These are phyloP conservation scores for Lepeophtheirus nordmannii DNA, from an alignment of 2,888 invertebrate genomes.

Conservation along the genomic window DNA sequence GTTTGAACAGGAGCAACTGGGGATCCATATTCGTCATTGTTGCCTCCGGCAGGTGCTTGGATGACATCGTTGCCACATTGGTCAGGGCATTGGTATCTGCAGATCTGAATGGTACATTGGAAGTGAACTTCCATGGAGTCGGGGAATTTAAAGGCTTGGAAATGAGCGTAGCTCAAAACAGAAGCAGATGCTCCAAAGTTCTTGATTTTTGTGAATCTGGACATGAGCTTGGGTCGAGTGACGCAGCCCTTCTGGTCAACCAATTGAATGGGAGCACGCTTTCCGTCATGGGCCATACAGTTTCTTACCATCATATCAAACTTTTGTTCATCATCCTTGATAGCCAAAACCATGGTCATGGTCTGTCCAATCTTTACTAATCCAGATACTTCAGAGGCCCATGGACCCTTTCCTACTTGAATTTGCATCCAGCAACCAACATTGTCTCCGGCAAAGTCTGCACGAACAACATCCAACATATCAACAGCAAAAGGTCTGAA, in stretches of 20 bases:
- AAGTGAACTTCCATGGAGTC: slow-evolving; percentile 93
- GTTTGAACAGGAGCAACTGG: slow-evolving; percentile 7
- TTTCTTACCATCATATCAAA: slow-evolving; percentile 88
- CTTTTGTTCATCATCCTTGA: slow-evolving; percentile 87
- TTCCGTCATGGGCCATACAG: slow-evolving; percentile 86
- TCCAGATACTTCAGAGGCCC: slow-evolving; percentile 91
- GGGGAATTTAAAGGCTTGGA: slow-evolving; percentile 73
- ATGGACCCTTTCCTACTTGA: slow-evolving; percentile 86
- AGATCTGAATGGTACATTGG: slow-evolving; percentile 86
- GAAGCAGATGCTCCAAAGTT: slow-evolving; percentile 86
- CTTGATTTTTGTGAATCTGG: slow-evolving; percentile 80
- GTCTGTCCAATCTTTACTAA: slow-evolving; percentile 91
- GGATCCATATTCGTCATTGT: slow-evolving; percentile 20
- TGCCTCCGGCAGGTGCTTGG: slow-evolving; percentile 4
- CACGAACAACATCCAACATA: slow-evolving; percentile 83
- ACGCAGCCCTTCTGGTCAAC: slow-evolving; percentile 86
- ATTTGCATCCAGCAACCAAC: slow-evolving; percentile 97
- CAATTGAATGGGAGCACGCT: slow-evolving; percentile 77
- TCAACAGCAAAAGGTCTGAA: slow-evolving; percentile 88
- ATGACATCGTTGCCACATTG: slow-evolving; percentile 45
- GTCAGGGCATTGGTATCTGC: slow-evolving; percentile 78
- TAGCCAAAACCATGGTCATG: slow-evolving; percentile 90
- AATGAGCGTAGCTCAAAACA: slow-evolving; percentile 62
- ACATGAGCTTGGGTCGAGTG: slow-evolving; percentile 79
- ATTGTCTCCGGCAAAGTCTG: slow-evolving; percentile 86